Evolutionary conservation across 2,888 invertebrate genomes (phyloP).

Genomic region (Nephrotoma appendiculata): DNA sequence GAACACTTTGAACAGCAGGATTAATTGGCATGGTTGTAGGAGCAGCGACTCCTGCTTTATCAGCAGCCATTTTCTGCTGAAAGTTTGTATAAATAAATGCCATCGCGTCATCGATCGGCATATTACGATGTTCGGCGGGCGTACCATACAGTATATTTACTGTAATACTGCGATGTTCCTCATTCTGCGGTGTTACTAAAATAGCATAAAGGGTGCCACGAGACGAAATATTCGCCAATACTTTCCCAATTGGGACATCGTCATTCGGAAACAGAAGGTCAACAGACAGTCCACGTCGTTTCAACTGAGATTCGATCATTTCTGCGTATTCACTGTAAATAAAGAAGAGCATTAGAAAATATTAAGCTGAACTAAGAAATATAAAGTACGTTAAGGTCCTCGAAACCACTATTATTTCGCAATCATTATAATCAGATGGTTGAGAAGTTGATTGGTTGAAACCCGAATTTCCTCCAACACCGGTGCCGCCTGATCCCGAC

Average conservation of each 20-base stretch:
- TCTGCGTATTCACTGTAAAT: slow-evolving; percentile 57
- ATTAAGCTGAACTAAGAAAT: not conserved
- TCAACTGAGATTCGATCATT: slow-evolving; percentile 66
- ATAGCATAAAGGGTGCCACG: slow-evolving; percentile 84
- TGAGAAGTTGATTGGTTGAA: not conserved
- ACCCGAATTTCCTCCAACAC: not conserved
- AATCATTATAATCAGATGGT: slow-evolving; percentile 58
- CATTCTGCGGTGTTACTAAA: slow-evolving; percentile 71
- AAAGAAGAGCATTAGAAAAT: slow-evolving; percentile 14
- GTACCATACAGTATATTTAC: slow-evolving; percentile 81
- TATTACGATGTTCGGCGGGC: slow-evolving; percentile 85
- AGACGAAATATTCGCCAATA: slow-evolving; percentile 74
- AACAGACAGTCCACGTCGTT: slow-evolving; percentile 62
- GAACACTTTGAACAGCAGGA: slow-evolving; percentile 34
- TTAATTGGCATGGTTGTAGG: slow-evolving; percentile 18
- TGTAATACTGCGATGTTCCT: slow-evolving; percentile 72
- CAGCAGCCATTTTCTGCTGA: slow-evolving; percentile 41
- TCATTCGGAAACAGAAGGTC: slow-evolving; percentile 86
- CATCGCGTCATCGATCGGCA: slow-evolving; percentile 86
- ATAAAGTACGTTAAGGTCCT: slow-evolving; percentile 61
- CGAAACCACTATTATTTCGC: slow-evolving; percentile 80
- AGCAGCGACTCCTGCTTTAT: slow-evolving; percentile 16
- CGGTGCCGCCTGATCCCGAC: not conserved
- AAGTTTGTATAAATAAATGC: slow-evolving; percentile 60
- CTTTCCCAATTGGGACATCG: slow-evolving; percentile 64